A percentile compares a stretch with the other conserved stretches of the same genome.
Evolutionary conservation across 2,888 invertebrate genomes (phyloP).

Genomic region (Epinotia nisella): DNA sequence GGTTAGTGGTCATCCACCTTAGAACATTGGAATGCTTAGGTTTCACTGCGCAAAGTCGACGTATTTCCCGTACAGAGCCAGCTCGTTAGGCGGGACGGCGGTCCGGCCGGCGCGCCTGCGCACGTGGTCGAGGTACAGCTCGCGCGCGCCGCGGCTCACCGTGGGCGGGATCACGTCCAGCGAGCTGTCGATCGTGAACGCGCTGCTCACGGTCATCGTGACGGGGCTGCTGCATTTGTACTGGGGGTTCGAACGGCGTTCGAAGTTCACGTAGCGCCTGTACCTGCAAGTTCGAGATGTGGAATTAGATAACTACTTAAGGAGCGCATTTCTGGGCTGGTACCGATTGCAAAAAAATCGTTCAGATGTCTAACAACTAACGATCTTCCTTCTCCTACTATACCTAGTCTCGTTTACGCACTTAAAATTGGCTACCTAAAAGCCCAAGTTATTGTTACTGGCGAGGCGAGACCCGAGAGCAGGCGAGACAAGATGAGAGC

Average conservation of each 20-base stretch:
- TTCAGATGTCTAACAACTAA: too few relatives aligned
- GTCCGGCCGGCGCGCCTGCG: conserved; percentile 81
- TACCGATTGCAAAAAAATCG: too few relatives aligned
- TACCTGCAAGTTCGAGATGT: conserved; percentile 72
- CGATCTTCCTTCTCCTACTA: too few relatives aligned
- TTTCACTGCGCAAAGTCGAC: conserved; percentile 62
- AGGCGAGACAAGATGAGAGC: too few relatives aligned
- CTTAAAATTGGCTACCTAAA: too few relatives aligned
- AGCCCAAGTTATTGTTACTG: too few relatives aligned
- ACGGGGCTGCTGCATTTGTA: conserved; percentile 80
- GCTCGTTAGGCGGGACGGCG: conserved; percentile 63
- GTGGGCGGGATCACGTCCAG: conserved; percentile 87
- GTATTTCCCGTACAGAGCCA: conserved; percentile 69
- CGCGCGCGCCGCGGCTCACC: conserved; percentile 85
- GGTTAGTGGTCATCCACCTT: not conserved
- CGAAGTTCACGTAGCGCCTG: conserved; percentile 85
- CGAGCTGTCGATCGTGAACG: conserved; percentile 87
- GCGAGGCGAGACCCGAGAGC: too few relatives aligned
- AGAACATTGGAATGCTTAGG: too few relatives aligned
- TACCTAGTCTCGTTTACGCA: too few relatives aligned
- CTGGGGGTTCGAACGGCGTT: conserved; percentile 84
- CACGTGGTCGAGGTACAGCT: conserved; percentile 89
- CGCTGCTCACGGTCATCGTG: conserved; percentile 86
- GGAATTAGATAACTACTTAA: too few relatives aligned
- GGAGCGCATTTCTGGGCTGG: too few relatives aligned